Base-by-base conservation (phyloP, 2,797 vertebrate species). In the Tiaroga cobitis region DNA sequence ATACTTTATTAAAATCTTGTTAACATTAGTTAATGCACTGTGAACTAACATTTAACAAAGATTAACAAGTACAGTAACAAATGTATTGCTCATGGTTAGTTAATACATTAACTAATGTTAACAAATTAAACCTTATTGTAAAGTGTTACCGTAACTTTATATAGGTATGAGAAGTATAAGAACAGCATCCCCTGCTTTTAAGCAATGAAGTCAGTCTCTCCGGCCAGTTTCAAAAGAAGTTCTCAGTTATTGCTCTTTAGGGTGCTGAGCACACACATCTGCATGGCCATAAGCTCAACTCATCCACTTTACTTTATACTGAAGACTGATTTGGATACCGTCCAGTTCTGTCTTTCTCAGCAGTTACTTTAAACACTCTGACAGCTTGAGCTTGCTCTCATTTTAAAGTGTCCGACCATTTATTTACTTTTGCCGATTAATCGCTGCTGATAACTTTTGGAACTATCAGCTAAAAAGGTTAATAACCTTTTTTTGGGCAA, bases 251-350 rank as follows among this genome's bases (percentile, higher is more conserved):
- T 80, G 69, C 68, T 80, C 77, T 80, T 46, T 46, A 41, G 77
- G 69, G 83, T 8, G 77, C 84, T 74, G 84, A 85, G 84, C 77
- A 80, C 84, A 85, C 84, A 85, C 56, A 80, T 80, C 77, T 80
- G n/a, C 68, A 80, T 51, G 56, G 41, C 67, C 68, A 61, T 67
- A 65, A 85, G 84, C 69, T 80, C 84, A 51, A 24, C 29, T 84
- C 63, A 78, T 84, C 61, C 68, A 43, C 84, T 85, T 85, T 85
- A 59, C 41, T 74, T 78, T 37, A 65, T 72, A 80, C 79, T 19
- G 18, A 69, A 81, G 29, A 32, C 34, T 21, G 29, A 29, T 78
- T 85, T 34, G 26, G 80, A 75, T 13, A 39, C 32, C 87, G n/a
- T 80, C 43, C 51, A 18, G 4, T 41, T 80, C 32, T 84, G 59